Evolutionary conservation across 2,113 vertebrate genomes (phyloP).

Genomic region (Channa argus): DNA sequence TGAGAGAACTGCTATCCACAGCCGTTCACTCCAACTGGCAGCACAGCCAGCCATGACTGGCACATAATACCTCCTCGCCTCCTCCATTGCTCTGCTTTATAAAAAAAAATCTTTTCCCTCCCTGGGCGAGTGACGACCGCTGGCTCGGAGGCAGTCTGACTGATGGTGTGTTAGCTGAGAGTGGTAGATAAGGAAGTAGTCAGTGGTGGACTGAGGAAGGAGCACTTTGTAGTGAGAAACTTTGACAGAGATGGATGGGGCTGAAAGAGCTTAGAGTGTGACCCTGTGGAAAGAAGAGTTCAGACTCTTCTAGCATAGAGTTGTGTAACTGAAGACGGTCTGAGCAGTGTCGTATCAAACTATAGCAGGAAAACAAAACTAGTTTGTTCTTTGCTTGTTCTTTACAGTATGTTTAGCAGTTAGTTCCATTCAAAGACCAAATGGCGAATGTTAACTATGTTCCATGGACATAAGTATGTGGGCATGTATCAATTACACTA

Average conservation of each 20-base stretch:
- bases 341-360: background rate
- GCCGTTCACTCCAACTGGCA: constrained; percentile 30
- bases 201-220: constrained; percentile 43
- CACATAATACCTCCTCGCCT: constrained; percentile 58
- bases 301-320: constrained; percentile 4
- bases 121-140: constrained; percentile 11
- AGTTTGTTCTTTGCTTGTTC: too few relatives aligned
- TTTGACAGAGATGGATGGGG: constrained; percentile 64
- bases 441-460: too few relatives aligned
- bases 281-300: constrained; percentile 38
- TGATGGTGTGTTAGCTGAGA: constrained; percentile 60
- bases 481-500: background rate
- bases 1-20: constrained; percentile 18
- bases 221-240: constrained; percentile 40
- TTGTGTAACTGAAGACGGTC: background rate
- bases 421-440: too few relatives aligned
- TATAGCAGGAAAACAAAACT: background rate
- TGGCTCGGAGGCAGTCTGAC: constrained; percentile 53
- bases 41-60: constrained; percentile 52
- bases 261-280: constrained; percentile 41
- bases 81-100: constrained; percentile 35
- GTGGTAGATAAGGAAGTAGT: constrained; percentile 64
- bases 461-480: background rate
- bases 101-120: constrained; percentile 43
- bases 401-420: too few relatives aligned